Evolutionary conservation across 2,888 invertebrate species (phyloP).

Genomic region (Campoletis raptor): DNA sequence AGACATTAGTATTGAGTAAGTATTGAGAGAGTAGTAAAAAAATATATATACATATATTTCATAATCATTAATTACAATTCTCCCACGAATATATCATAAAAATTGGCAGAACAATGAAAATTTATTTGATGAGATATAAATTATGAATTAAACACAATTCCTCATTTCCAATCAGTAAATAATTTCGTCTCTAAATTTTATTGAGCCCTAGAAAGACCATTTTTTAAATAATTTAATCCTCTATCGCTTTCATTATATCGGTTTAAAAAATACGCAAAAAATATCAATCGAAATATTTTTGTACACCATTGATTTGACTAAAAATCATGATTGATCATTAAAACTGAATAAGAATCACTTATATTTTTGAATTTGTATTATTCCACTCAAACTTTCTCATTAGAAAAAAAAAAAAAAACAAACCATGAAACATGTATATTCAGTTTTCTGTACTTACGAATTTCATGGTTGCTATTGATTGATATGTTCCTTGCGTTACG

Average conservation of each 20-base stretch:
- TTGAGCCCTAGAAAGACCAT: neutral
- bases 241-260: neutral
- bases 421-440: neutral
- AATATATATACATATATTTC: neutral
- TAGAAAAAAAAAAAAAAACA: slow-evolving; percentile 1
- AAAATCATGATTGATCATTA: too few species aligned
- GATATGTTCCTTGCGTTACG: slow-evolving; percentile 4
- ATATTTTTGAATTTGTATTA: neutral
- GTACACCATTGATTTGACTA: too few species aligned
- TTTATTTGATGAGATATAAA: neutral
- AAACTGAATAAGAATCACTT: neutral
- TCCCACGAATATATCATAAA: neutral
- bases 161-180: neutral
- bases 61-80: neutral
- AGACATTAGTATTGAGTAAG: neutral
- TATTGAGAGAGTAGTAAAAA: neutral
- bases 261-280: too few species aligned
- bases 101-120: neutral
- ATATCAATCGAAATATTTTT: too few species aligned
- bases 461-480: slow-evolving; percentile 57
- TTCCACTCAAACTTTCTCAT: neutral
- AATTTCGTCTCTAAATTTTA: neutral
- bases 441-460: slow-evolving; percentile 52
- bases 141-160: neutral
- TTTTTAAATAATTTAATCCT: neutral